Evolutionary conservation across 2,113 vertebrate genomes (phyloP).

Genomic region (Rhagologus leucostigma): DNA sequence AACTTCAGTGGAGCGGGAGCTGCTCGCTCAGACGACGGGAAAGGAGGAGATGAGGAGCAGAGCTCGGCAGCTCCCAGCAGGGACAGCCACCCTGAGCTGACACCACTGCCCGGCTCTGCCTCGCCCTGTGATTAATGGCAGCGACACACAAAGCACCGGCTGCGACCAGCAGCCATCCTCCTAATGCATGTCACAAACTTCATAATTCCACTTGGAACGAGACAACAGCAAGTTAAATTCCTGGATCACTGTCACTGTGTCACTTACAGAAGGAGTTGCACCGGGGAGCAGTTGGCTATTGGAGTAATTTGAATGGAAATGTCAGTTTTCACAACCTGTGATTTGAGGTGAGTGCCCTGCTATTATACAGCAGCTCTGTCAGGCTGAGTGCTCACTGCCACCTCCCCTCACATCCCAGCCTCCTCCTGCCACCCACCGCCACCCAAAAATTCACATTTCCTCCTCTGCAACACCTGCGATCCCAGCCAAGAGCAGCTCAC

Average conservation of each 20-base stretch:
- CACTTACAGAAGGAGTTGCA: slow-evolving; percentile 37
- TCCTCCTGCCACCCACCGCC: background rate
- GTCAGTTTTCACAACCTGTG: slow-evolving; percentile 61
- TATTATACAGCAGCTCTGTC: slow-evolving; percentile 26
- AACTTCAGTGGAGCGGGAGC: background rate
- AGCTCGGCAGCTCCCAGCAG: background rate
- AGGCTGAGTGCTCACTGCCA: background rate
- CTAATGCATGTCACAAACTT: slow-evolving; percentile 51
- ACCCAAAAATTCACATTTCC: background rate
- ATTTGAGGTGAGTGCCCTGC: slow-evolving; percentile 66
- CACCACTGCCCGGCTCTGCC: background rate
- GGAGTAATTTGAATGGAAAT: slow-evolving; percentile 67
- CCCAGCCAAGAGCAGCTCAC: accelerated
- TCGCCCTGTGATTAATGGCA: slow-evolving; percentile 15
- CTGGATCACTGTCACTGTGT: slow-evolving; percentile 46
- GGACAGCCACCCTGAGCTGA: slow-evolving; percentile 17
- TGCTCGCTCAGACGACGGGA: background rate
- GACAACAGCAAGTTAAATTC: slow-evolving; percentile 63
- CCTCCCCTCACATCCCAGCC: background rate
- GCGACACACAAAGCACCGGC: background rate
- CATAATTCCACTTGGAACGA: slow-evolving; percentile 28
- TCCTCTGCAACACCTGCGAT: background rate
- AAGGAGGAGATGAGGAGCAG: background rate
- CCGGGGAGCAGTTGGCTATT: slow-evolving; percentile 29
- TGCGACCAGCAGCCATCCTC: slow-evolving; percentile 26